Evolutionary conservation across 2,113 vertebrate species (phyloP).

Genomic region (Trinectes maculatus): DNA sequence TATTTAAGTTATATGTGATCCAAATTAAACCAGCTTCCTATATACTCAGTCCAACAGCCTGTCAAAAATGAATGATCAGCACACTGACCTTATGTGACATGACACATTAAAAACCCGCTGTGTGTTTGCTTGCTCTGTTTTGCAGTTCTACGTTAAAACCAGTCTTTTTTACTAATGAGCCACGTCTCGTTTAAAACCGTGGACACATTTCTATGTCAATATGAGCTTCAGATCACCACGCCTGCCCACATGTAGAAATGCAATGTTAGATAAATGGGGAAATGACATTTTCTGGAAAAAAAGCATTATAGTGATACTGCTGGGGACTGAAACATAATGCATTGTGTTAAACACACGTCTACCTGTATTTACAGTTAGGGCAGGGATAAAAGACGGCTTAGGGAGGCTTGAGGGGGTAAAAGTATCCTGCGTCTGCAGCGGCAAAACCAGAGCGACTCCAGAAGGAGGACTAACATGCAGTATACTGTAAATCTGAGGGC

Average conservation of each 20-base stretch:
- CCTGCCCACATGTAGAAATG: not conserved
- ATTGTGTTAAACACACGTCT: constrained; percentile 31
- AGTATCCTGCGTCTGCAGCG: not conserved
- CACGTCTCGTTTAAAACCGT: constrained; percentile 41
- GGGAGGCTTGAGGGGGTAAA: constrained; percentile 1
- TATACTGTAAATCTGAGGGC: constrained; percentile 40
- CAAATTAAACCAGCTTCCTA: too few relatives aligned
- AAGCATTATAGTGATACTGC: constrained; percentile 28
- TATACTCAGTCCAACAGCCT: too few relatives aligned
- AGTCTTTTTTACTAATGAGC: constrained; percentile 49
- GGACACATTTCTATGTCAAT: constrained; percentile 42
- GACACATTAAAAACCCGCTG: constrained; percentile 64
- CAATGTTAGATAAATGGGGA: constrained; percentile 27
- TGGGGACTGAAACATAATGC: constrained; percentile 27
- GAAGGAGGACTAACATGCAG: constrained; percentile 30
- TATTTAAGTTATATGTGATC: constrained; percentile 7
- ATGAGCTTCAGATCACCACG: constrained; percentile 21
- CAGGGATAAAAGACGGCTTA: constrained; percentile 1
- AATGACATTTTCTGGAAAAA: constrained; percentile 7
- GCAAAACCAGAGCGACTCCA: constrained; percentile 20
- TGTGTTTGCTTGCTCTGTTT: constrained; percentile 73
- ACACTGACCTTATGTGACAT: constrained; percentile 63
- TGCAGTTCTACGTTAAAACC: constrained; percentile 58
- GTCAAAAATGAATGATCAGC: too few relatives aligned
- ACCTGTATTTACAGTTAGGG: constrained; percentile 26